Base-by-base conservation (phyloP, 2,113 vertebrate genomes). In the Uria aalge region DNA sequence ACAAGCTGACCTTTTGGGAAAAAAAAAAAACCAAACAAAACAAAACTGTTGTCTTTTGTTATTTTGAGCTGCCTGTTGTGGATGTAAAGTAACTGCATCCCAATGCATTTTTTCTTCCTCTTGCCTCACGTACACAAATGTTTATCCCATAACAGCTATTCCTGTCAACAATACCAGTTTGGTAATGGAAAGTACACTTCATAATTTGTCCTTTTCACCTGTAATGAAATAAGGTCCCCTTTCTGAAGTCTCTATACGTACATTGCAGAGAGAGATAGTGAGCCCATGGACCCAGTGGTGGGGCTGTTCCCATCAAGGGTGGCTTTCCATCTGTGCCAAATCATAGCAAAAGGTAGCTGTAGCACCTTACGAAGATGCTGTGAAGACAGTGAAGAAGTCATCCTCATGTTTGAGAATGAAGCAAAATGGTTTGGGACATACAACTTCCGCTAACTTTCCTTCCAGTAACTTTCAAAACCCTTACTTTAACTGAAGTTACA, bases 1-100 rank as follows among this genome's bases (percentile, higher is more conserved):
- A 98, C 94, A 98, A 97, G 63, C 94, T 96, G 82, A 97, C 69
- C 73, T 97, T 94, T 40, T 34, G 84, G 83, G 95, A 92, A 63
- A 88, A 96, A 94, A 74, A 36, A 19, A 45, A 19, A 45, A 45
- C 4, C 89, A 90, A 95, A 11, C 30, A 45, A 19, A 45, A 45
- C 4, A 89, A 90, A 95, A 11, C 30, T 68, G 57, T 94, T 97
- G 94, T 96, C 92, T 95, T 90, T 41, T 84, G 38, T 96, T 87
- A 88, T 73, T 95, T 97, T 69, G 69, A 91, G 67, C 41, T 82
- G 24, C 30, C 16, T 62, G 0, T 50, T 71, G 43, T 63, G 6
- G 32, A 10, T 67, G 6, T 50, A 41, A n/a, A 75, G 34, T 66
- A 76, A 68, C 24, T 48, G 5, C 20, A 38, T 84, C 11, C 41